Evolutionary conservation across 2,797 vertebrate genomes (phyloP), one percentile per base, ranked within the genome.

Genomic region (Liparis tanakae): DNA sequence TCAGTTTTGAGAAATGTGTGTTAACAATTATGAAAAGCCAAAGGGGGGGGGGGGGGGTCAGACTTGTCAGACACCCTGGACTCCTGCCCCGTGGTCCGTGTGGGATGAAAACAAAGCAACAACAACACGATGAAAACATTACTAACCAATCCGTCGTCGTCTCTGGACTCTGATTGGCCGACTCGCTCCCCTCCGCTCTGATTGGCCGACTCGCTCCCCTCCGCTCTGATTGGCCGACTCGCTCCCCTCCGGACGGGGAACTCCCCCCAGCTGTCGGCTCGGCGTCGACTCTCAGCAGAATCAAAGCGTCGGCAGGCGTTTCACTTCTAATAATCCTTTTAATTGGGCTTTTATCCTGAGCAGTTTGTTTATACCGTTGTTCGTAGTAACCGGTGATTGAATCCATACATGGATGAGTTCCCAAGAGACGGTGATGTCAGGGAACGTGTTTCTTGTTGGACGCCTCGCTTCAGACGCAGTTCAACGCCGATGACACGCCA

Each of bases 321-420:
- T 33, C 57, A 39, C 10, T 15, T 17, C 13, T 17, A 20, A 33
- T 55, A 43, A 55, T 67, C 4, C 10, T 46, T 18, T 37, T 18
- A 55, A 46, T n/a, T 48, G 10, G 46, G 18, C 39, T 44, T 66
- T 39, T n/a, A 65, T 37, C 1, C 34, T 57, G 22, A 5, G 50
- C 51, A 36, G 36, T 77, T 63, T 64, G 33, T 48, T 56, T 30
- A 41, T 57, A 43, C 67, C 62, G 56, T n/a, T 56, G 46, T 65
- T 70, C 30, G 2, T 34, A 51, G n/a, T 60, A 48, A 46, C 17
- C 20, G 2, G 1, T 61, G 10, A 55, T 61, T 58, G 33, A 53
- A 57, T 62, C 30, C 20, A 20, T 7, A 48, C 17, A 14, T 61
- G 8, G 48, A n/a, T n/a, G n/a, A n/a, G n/a, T n/a, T n/a, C n/a